These are phyloP conservation scores for Amphipyra tragopoginis DNA, from an alignment of 2,888 invertebrate genomes.

Conservation along the genomic window DNA sequence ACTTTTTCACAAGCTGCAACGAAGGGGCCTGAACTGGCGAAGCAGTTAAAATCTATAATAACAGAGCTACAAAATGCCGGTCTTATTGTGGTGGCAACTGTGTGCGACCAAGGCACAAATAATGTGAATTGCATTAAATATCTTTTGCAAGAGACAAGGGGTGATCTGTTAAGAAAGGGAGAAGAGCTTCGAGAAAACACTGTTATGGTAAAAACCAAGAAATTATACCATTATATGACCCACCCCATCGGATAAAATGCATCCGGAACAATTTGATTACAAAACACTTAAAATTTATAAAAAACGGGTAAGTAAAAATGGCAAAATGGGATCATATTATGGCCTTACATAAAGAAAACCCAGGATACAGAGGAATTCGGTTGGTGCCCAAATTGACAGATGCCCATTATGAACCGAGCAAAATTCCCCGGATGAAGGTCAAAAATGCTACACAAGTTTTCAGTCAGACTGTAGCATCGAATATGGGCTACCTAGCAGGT, in stretches of 20 bases:
- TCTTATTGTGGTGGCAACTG: constrained; percentile 52
- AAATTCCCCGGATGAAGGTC: constrained; percentile 55
- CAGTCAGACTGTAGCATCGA: constrained; percentile 52
- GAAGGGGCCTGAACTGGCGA: constrained; percentile 53
- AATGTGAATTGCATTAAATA: constrained; percentile 50
- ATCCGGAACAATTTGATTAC: constrained; percentile 56
- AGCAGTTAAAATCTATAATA: constrained; percentile 48
- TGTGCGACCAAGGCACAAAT: constrained; percentile 59
- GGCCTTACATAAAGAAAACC: constrained; percentile 38
- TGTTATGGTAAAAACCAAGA: constrained; percentile 44
- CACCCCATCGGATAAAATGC: constrained; percentile 55
- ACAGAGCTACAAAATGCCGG: constrained; percentile 43
- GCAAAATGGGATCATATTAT: constrained; percentile 58
- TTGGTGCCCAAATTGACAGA: constrained; percentile 13
- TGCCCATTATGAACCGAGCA: constrained; percentile 37
- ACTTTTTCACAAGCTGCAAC: constrained; percentile 55
- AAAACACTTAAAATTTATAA: constrained; percentile 46
- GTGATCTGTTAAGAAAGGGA: constrained; percentile 24
- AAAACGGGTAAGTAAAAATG: constrained; percentile 6
- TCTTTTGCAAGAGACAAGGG: constrained; percentile 49
- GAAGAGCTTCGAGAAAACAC: constrained; percentile 34
- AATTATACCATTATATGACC: constrained; percentile 54
- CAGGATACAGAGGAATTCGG: neutral
- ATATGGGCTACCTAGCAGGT: constrained; percentile 57
- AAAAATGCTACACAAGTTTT: constrained; percentile 57